Percentiles rank a stretch among this genome's conserved stretches.
Conservation (phyloP, 2,797 vertebrate genomes). For the Leptoclinus maculatus region DNA sequence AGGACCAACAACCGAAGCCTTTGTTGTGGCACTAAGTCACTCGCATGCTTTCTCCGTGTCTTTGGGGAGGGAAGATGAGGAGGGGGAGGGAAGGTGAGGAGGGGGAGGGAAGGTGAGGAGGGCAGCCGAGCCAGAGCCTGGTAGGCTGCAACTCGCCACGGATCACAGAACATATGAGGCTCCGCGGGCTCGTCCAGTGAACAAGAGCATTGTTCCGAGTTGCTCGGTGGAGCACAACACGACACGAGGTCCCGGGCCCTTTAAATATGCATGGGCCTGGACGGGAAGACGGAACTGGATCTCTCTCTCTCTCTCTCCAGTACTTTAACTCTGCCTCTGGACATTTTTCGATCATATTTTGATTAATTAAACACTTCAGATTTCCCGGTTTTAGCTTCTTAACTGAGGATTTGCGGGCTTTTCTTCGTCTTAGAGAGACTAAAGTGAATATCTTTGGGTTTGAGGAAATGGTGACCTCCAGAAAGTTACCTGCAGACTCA, state of each 20-base stretch:
- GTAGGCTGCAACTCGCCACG: conserved; percentile 50
- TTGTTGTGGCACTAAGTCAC: conserved; percentile 46
- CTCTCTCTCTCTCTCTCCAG: neutral
- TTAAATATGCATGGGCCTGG: conserved; percentile 50
- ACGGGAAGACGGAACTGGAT: conserved; percentile 21
- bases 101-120: conserved; percentile 14
- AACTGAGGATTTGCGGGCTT: neutral
- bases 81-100: neutral
- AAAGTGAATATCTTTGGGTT: neutral
- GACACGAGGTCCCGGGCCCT: conserved; percentile 34
- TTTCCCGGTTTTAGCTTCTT: too few relatives aligned
- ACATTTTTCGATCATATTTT: too few relatives aligned
- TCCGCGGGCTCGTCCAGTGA: conserved; percentile 36
- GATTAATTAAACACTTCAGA: too few relatives aligned
- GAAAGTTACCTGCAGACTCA: too few relatives aligned
- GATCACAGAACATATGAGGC: conserved; percentile 54
- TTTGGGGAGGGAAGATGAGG: conserved; percentile 22
- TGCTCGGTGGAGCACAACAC: conserved; percentile 17
- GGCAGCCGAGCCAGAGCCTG: conserved; percentile 55
- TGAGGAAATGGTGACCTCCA: neutral
- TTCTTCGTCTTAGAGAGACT: neutral
- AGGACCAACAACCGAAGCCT: conserved; percentile 48
- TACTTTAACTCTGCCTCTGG: neutral
- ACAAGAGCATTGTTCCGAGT: conserved; percentile 61
- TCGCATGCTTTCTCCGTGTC: neutral